phyloP scores from a whole-genome alignment of 2,113 vertebrate genomes.

The Stomatorhinus ivindoensis region DNA sequence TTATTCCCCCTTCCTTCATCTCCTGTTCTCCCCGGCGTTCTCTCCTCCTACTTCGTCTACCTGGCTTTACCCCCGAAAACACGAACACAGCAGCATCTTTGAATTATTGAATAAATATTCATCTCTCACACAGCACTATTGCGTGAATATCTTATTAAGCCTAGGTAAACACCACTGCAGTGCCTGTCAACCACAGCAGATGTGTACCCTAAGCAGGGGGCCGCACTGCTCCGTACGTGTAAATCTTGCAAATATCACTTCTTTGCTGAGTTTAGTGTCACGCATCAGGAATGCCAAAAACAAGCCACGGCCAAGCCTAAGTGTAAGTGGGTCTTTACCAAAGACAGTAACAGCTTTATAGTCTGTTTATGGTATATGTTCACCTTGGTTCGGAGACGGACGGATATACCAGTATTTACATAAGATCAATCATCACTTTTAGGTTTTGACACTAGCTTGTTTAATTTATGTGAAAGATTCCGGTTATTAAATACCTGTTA shows the following conservation, averaged over 20 bases:
- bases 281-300: background rate
- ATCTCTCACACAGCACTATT: background rate
- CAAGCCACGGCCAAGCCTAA: no score
- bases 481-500: background rate
- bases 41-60: background rate
- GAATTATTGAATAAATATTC: constrained; percentile 12
- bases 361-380: background rate
- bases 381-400: background rate
- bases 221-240: background rate
- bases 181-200: background rate
- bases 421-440: background rate
- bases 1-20: background rate
- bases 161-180: background rate
- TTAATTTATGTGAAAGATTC: background rate
- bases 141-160: background rate
- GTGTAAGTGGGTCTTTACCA: background rate
- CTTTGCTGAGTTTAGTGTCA: background rate
- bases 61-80: background rate
- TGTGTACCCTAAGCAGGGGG: background rate
- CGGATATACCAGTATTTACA: background rate
- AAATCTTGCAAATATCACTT: background rate
- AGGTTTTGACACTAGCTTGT: background rate
- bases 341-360: background rate
- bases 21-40: background rate
- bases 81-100: background rate